Conservation (phyloP, 2,888 invertebrate species). For the Pterostichus niger region DNA sequence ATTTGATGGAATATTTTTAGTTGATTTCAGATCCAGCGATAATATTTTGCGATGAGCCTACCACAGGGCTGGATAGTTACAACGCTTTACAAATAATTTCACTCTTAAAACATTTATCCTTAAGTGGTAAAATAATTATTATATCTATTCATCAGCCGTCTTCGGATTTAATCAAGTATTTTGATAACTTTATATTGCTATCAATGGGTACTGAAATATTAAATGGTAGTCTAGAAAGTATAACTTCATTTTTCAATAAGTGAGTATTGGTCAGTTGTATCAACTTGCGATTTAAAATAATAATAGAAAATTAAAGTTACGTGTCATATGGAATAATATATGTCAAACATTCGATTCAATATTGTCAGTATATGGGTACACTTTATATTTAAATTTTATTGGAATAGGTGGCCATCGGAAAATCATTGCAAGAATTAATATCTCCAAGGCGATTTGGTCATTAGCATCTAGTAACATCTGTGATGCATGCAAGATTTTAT, state of each 20-base stretch:
- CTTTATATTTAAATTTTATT: too few species aligned
- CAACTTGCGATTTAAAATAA: not conserved
- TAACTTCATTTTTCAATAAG: conserved; percentile 75
- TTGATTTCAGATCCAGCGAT: conserved; percentile 91
- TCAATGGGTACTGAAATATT: conserved; percentile 88
- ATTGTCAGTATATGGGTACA: too few species aligned
- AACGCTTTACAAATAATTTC: conserved; percentile 89
- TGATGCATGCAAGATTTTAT: too few species aligned
- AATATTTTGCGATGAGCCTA: conserved; percentile 94
- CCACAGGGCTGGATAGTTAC: conserved; percentile 93
- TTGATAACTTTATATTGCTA: conserved; percentile 87
- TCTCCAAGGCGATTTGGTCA: too few species aligned
- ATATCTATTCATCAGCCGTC: conserved; percentile 95
- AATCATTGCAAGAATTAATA: not conserved
- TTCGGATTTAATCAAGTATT: conserved; percentile 89
- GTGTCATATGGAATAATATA: too few species aligned
- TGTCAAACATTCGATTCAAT: too few species aligned
- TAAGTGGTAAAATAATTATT: conserved; percentile 86
- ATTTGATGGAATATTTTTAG: conserved; percentile 78
- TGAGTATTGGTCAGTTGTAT: conserved; percentile 1
- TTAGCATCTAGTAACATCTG: too few species aligned
- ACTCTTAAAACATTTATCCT: conserved; percentile 82
- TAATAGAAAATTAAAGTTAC: not conserved
- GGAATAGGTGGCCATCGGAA: too few species aligned
- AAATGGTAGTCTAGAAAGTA: conserved; percentile 85